Evolutionary conservation across 2,888 invertebrate genomes (phyloP), one percentile per base, ranked within the genome.

Genomic region (Dasysyrphus tricinctus): DNA sequence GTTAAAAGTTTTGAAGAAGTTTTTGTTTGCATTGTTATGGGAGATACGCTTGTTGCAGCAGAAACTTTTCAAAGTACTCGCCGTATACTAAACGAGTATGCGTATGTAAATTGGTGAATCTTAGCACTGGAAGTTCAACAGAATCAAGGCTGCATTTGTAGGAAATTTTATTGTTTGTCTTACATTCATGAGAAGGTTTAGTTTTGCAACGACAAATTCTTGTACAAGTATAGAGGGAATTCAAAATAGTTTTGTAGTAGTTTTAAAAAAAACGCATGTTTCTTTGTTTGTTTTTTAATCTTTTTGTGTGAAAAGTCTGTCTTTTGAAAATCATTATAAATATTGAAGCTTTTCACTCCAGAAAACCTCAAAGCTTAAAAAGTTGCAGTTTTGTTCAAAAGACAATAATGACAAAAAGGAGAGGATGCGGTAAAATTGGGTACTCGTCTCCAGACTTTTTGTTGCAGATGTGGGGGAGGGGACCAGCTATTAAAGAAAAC

Each of bases 11-110:
- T 24, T 5, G 5, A 34, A 67, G 8, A 49, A 14, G 34, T 67
- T 49, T 67, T 67, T 49, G 19, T 67, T 49, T 34, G 37, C 34
- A 67, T 67, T 67, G 49, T 67, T 65, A 34, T 29, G 8, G 7
- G 14, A 49, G 32, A 24, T 39, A 16, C 14, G 5, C 44, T 44
- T 34, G 32, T 12, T 49, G 7, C 19, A 37, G 7, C 19, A 37
- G 67, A 67, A 7, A 49, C 14, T 34, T 37, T 44, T 32, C 0
- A 6, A 32, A 37, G 32, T 32, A 8, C 8, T 2, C 24, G n/a
- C n/a, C n/a, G 24, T 24, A 24, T 24, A 4, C 9, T 3, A 0
- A 49, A 49, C n/a, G 11, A 32, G 34, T 19, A 34, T 11, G 37
- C 19, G 32, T 65, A 65, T 67, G 67, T 5, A 49, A 67, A 49